Evolutionary conservation across 2,888 invertebrate genomes (phyloP), one percentile per base, ranked within the genome.

Genomic region (Hypomecis atomaria): DNA sequence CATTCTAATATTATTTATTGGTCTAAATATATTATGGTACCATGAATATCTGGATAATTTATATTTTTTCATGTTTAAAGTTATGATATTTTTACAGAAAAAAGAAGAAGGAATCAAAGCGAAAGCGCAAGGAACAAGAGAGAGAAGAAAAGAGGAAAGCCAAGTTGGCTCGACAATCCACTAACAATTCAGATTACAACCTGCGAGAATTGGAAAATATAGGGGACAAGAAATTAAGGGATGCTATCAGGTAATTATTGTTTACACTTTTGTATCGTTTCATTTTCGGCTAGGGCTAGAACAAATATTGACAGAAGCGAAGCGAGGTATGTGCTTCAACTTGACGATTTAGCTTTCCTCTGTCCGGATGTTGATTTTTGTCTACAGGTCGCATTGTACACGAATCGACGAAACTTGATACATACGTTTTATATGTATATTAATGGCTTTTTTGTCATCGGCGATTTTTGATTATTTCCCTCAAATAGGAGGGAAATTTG

Each of bases 101-200:
- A 85, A 95, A 94, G 86, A 96, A 96, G 86, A 96, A 96, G 85
- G 95, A 95, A 83, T 95, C 95, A 59, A 95, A 96, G 80, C 94
- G 96, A 82, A 95, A 96, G 85, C 94, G 95, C 65, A 96, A 96
- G 75, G 95, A 95, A 72, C 94, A 94, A 70, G 94, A 95, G 63
- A 92, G 94, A 60, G 96, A 96, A 74, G 95, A 96, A 78, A 95
- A 95, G 81, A 91, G 95, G 77, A 95, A 95, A 77, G 94, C 95
- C 38, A 95, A 95, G 74, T 87, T 94, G 74, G 90, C 94, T 49
- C 93, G 94, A 66, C 87, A 92, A 62, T 90, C 93, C 23, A 88
- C 92, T 34, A 92, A 93, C 72, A 88, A 83, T 64, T 71, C 85
- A 0, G 95, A 95, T 58, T 94, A 95, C 77, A 94, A 93, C 71